Conservation (phyloP, 2,888 invertebrate species). For the Andrena camellia region DNA sequence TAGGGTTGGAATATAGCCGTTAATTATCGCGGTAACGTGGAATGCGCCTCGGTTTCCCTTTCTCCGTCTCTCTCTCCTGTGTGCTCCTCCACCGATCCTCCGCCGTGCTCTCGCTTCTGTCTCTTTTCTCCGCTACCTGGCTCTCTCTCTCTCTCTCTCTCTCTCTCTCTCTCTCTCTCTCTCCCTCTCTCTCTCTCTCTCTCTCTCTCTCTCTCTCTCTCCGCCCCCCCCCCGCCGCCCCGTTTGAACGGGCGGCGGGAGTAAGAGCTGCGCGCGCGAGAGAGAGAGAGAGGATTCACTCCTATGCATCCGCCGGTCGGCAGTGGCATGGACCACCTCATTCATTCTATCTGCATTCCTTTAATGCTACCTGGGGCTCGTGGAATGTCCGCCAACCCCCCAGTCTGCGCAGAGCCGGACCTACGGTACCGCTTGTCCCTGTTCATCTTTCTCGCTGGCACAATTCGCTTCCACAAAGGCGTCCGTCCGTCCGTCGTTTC, state of each 20-base stretch:
- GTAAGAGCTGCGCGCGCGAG: conserved; percentile 2
- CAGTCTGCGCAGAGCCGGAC: conserved; percentile 68
- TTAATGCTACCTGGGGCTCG: conserved; percentile 82
- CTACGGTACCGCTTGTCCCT: conserved; percentile 67
- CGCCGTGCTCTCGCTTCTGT: conserved; percentile 14
- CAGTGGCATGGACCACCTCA: conserved; percentile 83
- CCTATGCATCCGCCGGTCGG: conserved; percentile 74
- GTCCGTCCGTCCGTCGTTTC: conserved; percentile 13
- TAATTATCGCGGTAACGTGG: conserved; percentile 79
- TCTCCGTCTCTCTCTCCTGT: conserved; percentile 47
- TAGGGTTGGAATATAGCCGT: conserved; percentile 76
- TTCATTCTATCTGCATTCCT: conserved; percentile 84
- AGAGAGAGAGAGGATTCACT: conserved; percentile 67
- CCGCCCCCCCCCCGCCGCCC: no score
- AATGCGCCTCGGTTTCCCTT: conserved; percentile 73
- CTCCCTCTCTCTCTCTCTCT: conserved; percentile 22
- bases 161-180: conserved; percentile 23
- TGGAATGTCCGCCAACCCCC: conserved; percentile 78
- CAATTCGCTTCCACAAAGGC: conserved; percentile 35
- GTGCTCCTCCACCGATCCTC: conserved; percentile 26
- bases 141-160: conserved; percentile 7
- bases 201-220: conserved; percentile 6
- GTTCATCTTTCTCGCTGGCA: conserved; percentile 12
- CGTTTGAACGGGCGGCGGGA: conserved; percentile 14
- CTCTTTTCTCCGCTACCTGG: conserved; percentile 20